Percentiles rank a stretch among this genome's conserved stretches.
Conservation (phyloP, 2,888 invertebrate species). For the Leucania comma region DNA sequence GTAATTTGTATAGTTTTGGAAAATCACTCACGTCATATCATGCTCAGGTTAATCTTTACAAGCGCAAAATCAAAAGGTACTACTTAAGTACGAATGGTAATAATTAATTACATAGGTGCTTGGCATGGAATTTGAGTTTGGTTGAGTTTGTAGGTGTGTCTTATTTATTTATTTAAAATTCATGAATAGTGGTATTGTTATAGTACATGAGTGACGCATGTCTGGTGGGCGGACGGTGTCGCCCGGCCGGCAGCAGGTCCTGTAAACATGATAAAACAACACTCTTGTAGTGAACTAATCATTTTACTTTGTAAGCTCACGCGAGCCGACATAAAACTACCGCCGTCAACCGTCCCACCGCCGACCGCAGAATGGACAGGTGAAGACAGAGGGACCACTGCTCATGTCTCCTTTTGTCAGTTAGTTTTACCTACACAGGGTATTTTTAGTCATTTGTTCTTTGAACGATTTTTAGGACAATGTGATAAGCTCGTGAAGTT, state of each 20-base stretch:
- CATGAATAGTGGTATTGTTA: no score
- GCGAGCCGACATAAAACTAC: slow-evolving; percentile 12
- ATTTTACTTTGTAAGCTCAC: slow-evolving; percentile 44
- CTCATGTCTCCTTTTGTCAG: neutral
- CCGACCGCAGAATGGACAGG: neutral
- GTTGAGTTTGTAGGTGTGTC: neutral
- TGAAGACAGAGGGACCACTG: slow-evolving; percentile 15
- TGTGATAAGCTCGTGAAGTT: neutral
- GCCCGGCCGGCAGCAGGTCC: neutral
- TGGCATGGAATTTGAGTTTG: neutral
- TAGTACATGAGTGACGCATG: no score
- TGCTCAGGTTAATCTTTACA: no score
- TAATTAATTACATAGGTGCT: neutral
- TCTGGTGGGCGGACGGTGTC: neutral
- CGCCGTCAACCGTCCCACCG: neutral
- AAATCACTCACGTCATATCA: neutral
- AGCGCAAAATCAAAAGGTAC: no score
- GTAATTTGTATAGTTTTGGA: neutral
- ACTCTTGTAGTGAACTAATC: slow-evolving; percentile 35
- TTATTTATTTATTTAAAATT: no score
- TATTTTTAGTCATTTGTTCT: neutral
- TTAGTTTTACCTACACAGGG: neutral
- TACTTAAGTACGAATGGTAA: no score
- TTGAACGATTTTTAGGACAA: neutral
- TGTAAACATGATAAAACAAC: slow-evolving; percentile 41